Evolutionary conservation across 2,888 invertebrate genomes (phyloP).

Genomic region (Agrotis segetum): DNA sequence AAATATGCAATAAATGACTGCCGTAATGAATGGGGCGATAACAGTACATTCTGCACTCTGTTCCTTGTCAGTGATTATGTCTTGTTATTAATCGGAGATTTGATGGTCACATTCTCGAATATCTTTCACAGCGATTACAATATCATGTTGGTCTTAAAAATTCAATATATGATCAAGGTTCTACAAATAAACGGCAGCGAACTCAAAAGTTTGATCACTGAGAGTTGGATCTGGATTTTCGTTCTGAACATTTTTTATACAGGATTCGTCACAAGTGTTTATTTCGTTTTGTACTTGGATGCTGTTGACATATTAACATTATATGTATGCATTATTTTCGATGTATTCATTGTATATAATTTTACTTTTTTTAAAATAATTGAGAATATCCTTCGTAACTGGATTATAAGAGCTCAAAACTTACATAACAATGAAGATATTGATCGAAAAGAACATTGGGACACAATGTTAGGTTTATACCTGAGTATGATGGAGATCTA

Average conservation of each 20-base stretch:
- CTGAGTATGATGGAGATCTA: slow-evolving; percentile 4
- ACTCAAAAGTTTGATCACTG: not conserved
- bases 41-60: not conserved
- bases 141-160: slow-evolving; percentile 23
- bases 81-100: not conserved
- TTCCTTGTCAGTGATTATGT: not conserved
- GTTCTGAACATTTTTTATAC: slow-evolving; percentile 2
- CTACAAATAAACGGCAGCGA: slow-evolving; percentile 5
- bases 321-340: not conserved
- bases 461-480: slow-evolving; percentile 7
- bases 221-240: slow-evolving; percentile 11
- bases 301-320: not conserved
- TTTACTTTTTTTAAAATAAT: too few species aligned
- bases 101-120: not conserved
- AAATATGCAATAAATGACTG: not conserved
- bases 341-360: too few species aligned
- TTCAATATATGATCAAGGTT: slow-evolving; percentile 4
- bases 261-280: not conserved
- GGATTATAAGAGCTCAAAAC: too few species aligned
- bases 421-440: too few species aligned
- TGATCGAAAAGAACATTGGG: too few species aligned
- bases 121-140: slow-evolving; percentile 12
- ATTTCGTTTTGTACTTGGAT: not conserved
- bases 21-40: not conserved
- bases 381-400: too few species aligned